Conservation (phyloP, 2,113 vertebrate species). For the Bubo blakistoni region DNA sequence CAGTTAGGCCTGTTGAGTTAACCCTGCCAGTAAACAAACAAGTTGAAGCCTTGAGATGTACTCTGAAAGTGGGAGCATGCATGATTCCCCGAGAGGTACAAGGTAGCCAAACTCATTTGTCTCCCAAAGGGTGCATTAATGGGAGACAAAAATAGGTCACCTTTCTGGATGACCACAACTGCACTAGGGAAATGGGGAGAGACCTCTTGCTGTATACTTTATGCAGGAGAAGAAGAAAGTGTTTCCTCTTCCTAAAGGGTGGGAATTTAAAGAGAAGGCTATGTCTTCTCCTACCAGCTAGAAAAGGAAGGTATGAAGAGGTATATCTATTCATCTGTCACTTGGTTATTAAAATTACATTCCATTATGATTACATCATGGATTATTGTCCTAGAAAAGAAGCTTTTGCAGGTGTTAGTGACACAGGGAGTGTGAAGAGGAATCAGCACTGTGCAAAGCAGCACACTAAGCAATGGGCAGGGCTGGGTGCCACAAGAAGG, state of each 20-base stretch:
- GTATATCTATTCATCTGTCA: background rate
- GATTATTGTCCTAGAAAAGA: background rate
- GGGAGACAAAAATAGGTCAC: background rate
- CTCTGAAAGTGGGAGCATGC: background rate
- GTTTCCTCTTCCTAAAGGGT: background rate
- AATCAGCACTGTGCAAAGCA: background rate
- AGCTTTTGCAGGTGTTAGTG: background rate
- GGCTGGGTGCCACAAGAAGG: background rate
- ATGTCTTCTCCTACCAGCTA: background rate
- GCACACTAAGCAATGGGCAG: background rate
- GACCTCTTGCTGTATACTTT: background rate
- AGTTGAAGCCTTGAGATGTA: background rate
- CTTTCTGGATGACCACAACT: background rate
- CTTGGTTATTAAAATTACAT: background rate
- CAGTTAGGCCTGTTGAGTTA: conserved; percentile 31
- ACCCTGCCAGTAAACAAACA: background rate
- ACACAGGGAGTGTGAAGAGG: background rate
- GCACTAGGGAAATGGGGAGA: background rate
- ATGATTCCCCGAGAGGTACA: background rate
- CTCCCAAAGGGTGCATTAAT: background rate
- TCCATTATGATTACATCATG: background rate
- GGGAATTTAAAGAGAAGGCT: background rate
- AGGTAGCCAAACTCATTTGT: background rate
- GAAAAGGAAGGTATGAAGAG: background rate
- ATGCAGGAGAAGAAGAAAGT: background rate